Conservation (phyloP, 2,113 vertebrate species). For the Rhinopithecus roxellana region DNA sequence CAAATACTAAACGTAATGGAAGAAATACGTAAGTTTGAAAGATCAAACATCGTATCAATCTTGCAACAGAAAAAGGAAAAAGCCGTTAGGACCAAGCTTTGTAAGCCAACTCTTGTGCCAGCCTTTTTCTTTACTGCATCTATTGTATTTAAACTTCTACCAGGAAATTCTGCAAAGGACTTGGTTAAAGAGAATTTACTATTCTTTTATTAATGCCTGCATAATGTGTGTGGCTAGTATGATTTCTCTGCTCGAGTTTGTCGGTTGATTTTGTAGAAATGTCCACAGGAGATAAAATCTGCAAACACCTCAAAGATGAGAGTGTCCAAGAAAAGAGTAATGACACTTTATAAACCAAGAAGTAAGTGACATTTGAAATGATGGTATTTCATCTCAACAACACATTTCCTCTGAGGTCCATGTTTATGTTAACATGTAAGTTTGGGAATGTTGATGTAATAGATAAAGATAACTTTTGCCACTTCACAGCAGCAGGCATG, state of each 20-base stretch:
- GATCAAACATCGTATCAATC: background rate
- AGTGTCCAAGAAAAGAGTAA: background rate
- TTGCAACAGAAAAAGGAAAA: background rate
- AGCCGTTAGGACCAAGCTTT: background rate
- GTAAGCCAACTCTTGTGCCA: background rate
- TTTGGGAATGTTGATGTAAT: background rate
- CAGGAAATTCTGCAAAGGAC: background rate
- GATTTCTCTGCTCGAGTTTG: background rate
- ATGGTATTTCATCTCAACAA: background rate
- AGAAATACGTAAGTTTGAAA: background rate
- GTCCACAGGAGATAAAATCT: background rate
- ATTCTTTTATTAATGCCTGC: background rate
- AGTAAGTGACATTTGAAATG: background rate
- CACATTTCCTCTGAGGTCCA: background rate
- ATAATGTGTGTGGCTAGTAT: fast-evolving
- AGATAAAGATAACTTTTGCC: background rate
- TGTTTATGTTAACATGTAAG: background rate
- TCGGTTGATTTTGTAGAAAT: background rate
- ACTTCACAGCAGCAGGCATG: background rate
- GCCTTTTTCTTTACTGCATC: background rate
- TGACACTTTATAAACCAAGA: background rate
- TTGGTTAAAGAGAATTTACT: background rate
- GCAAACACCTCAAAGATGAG: background rate
- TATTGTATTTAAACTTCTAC: background rate
- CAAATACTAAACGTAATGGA: background rate